phyloP scores from a whole-genome alignment of 2,888 invertebrate species.

The Drosophila flavopinicola region DNA sequence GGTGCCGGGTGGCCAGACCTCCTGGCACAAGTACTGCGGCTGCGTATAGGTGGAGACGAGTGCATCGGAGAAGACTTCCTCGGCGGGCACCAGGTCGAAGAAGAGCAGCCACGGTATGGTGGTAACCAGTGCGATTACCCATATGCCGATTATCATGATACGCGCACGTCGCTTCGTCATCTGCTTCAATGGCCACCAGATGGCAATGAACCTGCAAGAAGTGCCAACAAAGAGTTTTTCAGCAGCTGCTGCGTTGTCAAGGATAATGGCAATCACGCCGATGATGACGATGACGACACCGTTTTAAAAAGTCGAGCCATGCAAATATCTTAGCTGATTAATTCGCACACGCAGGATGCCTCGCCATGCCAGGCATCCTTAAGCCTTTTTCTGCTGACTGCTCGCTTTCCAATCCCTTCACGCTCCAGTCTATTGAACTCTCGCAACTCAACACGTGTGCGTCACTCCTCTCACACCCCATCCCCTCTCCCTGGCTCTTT shows the following conservation, averaged over 20 bases:
- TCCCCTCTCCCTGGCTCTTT: neutral
- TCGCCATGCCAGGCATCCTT: constrained; percentile 43
- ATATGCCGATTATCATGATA: constrained; percentile 94
- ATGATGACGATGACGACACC: constrained; percentile 66
- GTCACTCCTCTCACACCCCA: neutral
- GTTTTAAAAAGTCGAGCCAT: constrained; percentile 52
- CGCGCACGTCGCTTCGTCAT: constrained; percentile 95
- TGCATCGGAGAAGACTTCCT: constrained; percentile 86
- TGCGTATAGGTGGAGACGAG: constrained; percentile 87
- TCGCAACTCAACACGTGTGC: constrained; percentile 41
- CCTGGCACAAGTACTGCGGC: constrained; percentile 90
- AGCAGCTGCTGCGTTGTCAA: constrained; percentile 45
- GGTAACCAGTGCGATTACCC: constrained; percentile 93
- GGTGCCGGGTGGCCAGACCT: constrained; percentile 93
- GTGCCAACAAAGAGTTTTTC: constrained; percentile 63
- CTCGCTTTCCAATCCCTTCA: constrained; percentile 68
- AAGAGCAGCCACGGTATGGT: constrained; percentile 96
- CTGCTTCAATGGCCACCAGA: constrained; percentile 97
- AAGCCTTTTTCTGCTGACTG: constrained; percentile 77
- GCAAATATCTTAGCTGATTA: constrained; percentile 76
- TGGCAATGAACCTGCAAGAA: constrained; percentile 94
- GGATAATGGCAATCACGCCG: constrained; percentile 62
- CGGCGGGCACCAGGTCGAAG: constrained; percentile 89
- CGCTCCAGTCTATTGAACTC: constrained; percentile 65
- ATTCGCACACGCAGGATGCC: constrained; percentile 75